Percentiles rank a stretch among this genome's conserved stretches.
Conservation (phyloP, 2,888 invertebrate genomes). For the Sympetrum striolatum region DNA sequence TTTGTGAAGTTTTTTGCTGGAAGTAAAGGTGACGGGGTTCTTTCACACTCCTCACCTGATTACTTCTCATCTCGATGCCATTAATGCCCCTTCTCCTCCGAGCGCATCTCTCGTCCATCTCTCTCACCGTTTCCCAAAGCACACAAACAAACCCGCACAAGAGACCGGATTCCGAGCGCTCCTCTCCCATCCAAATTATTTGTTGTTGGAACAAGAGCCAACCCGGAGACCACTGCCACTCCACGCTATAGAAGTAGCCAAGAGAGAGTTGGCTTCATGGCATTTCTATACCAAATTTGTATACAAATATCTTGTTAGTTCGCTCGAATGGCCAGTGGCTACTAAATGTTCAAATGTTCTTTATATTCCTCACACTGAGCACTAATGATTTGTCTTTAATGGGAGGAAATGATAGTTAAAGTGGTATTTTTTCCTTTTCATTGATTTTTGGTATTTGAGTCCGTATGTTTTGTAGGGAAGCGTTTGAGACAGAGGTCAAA, state of each 20-base stretch:
- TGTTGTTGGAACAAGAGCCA: background rate
- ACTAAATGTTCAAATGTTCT: background rate
- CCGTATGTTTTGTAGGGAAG: too few relatives aligned
- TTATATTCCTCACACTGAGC: background rate
- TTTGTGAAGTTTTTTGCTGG: too few relatives aligned
- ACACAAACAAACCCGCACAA: constrained; percentile 34
- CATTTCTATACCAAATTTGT: background rate
- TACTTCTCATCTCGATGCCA: background rate
- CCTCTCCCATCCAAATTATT: constrained; percentile 14
- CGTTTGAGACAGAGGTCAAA: too few relatives aligned
- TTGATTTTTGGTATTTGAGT: background rate
- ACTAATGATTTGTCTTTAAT: background rate
- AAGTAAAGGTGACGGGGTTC: too few relatives aligned
- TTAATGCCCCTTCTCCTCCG: background rate
- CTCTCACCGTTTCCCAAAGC: background rate
- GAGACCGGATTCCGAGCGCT: constrained; percentile 37
- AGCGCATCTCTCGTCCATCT: background rate
- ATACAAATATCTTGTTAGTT: background rate
- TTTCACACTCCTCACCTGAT: background rate
- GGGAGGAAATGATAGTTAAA: background rate
- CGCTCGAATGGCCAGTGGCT: background rate
- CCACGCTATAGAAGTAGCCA: background rate
- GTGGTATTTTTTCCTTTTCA: background rate
- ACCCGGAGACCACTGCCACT: background rate
- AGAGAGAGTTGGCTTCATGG: background rate